A percentile compares a stretch with the other conserved stretches of the same genome.
These are phyloP conservation scores for Dromaius novaehollandiae DNA, from an alignment of 2,113 vertebrate species.

Conservation along the genomic window DNA sequence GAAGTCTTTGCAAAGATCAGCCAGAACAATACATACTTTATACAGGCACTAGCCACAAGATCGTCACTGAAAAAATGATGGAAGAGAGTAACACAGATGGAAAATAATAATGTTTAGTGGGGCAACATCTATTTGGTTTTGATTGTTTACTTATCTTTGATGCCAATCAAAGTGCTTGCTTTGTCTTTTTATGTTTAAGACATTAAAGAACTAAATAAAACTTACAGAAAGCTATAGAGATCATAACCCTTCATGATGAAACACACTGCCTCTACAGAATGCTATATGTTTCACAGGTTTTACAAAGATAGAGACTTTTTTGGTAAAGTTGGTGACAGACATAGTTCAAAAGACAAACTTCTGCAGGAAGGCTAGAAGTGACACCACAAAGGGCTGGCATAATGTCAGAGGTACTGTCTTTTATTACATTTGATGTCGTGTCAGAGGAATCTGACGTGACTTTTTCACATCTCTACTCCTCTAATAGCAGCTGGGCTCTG, in stretches of 20 bases:
- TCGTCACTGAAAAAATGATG: neutral
- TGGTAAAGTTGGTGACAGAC: neutral
- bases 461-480: neutral
- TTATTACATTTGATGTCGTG: neutral
- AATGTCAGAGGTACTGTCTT: neutral
- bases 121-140: neutral
- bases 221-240: neutral
- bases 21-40: neutral
- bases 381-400: neutral
- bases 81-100: neutral
- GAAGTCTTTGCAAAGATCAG: neutral
- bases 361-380: neutral
- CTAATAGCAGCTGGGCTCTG: neutral
- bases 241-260: neutral
- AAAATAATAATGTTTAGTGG: neutral
- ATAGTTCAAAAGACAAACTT: neutral
- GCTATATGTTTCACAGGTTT: rapidly evolving
- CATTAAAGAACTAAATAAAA: neutral
- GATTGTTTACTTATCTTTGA: neutral
- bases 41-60: neutral
- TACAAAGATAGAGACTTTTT: neutral
- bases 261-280: neutral
- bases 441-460: neutral
- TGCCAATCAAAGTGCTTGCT: neutral
- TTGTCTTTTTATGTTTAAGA: neutral